Evolutionary conservation across 1,140 invertebrate genomes (phyloP).

Genomic region (Druon quercuslanigerum): DNA sequence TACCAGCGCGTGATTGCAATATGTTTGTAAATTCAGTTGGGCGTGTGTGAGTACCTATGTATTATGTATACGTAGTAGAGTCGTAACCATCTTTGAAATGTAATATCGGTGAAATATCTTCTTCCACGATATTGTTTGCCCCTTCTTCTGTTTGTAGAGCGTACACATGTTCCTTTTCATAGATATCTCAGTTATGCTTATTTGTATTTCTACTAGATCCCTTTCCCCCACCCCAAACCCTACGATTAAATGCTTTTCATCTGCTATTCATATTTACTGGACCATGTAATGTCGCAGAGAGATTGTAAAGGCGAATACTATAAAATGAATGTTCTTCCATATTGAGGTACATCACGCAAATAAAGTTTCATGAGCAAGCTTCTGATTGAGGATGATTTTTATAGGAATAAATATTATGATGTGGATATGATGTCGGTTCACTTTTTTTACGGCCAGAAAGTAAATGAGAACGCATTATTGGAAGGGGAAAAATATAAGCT

Average conservation of each 20-base stretch:
- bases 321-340: neutral
- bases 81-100: constrained; percentile 39
- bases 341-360: neutral
- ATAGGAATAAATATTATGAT: too few relatives aligned
- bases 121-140: constrained; percentile 51
- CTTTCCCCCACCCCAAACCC: neutral
- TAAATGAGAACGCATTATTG: too few relatives aligned
- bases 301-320: neutral
- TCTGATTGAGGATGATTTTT: too few relatives aligned
- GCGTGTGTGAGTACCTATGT: constrained; percentile 19
- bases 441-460: too few relatives aligned
- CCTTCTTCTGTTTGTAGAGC: neutral
- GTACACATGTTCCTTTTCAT: constrained; percentile 14
- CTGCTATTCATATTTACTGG: constrained; percentile 2
- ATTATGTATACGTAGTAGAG: constrained; percentile 23
- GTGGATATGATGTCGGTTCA: too few relatives aligned
- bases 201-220: neutral
- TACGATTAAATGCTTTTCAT: constrained; percentile 1
- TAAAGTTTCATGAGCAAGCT: neutral
- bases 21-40: constrained; percentile 17
- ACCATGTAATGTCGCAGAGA: constrained; percentile 2
- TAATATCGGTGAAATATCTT: constrained; percentile 44
- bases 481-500: too few relatives aligned
- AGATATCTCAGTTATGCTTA: constrained; percentile 3
- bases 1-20: constrained; percentile 22